Conservation (phyloP, 1,140 invertebrate species). For the Fopius arisanus region DNA sequence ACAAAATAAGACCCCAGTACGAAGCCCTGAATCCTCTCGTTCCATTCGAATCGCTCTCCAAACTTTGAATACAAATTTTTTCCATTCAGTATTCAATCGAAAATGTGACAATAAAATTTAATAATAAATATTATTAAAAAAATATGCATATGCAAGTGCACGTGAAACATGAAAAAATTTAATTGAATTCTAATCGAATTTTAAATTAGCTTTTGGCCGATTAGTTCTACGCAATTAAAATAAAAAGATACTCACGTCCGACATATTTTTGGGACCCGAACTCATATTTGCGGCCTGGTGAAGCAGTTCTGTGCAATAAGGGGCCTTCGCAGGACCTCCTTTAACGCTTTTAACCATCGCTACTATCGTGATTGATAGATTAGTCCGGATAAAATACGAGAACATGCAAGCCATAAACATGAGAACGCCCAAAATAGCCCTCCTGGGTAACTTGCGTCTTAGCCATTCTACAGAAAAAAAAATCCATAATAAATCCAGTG, state of each 20-base stretch:
- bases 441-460: constrained; percentile 54
- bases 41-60: constrained; percentile 70
- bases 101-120: too few relatives aligned
- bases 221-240: background rate
- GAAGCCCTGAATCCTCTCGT: constrained; percentile 69
- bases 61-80: constrained; percentile 52
- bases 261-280: background rate
- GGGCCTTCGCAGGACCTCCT: constrained; percentile 39
- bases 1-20: constrained; percentile 75
- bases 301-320: constrained; percentile 48
- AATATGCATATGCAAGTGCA: too few relatives aligned
- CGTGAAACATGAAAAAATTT: background rate
- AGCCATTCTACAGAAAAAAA: background rate
- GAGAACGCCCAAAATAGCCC: constrained; percentile 73
- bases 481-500: too few relatives aligned
- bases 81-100: too few relatives aligned
- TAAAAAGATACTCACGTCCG: constrained; percentile 17
- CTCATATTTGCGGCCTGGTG: constrained; percentile 12
- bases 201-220: background rate
- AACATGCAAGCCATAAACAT: constrained; percentile 77
- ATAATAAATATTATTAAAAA: too few relatives aligned
- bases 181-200: background rate
- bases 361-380: constrained; percentile 77
- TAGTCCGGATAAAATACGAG: constrained; percentile 76
- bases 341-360: constrained; percentile 69